These are phyloP conservation scores for Mercenaria mercenaria DNA, from an alignment of 1,140 invertebrate genomes.

Conservation along the genomic window DNA sequence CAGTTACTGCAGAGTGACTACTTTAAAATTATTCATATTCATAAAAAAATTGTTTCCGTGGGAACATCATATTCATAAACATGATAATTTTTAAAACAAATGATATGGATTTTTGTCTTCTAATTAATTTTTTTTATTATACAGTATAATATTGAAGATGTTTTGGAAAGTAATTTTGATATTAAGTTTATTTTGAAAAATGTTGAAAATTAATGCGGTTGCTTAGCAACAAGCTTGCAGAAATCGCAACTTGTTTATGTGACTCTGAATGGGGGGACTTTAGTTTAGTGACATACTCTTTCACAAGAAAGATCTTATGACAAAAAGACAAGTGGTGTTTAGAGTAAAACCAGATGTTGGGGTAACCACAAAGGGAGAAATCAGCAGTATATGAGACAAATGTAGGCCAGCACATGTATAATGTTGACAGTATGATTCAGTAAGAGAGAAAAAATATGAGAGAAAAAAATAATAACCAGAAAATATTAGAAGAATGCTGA, in stretches of 20 bases:
- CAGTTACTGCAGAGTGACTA: neutral
- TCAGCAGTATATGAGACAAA: too few species aligned
- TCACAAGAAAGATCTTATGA: constrained; percentile 11
- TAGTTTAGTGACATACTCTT: constrained; percentile 23
- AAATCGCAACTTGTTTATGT: neutral
- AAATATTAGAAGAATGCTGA: too few species aligned
- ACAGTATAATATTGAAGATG: too few species aligned
- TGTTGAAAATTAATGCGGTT: neutral
- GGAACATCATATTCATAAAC: too few species aligned
- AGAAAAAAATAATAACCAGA: neutral
- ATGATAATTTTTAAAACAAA: too few species aligned
- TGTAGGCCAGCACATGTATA: neutral
- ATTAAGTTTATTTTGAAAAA: neutral
- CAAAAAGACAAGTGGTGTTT: constrained; percentile 47
- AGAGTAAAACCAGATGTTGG: constrained; percentile 48
- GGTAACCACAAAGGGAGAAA: constrained; percentile 12
- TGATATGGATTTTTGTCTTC: too few species aligned
- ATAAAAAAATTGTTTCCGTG: too few species aligned
- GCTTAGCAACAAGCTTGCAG: neutral
- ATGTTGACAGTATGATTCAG: neutral
- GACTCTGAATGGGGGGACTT: neutral
- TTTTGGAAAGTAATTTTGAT: too few species aligned
- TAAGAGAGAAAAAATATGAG: neutral
- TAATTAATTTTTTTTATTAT: too few species aligned
- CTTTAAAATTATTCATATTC: neutral